Percentiles rank a stretch among this genome's conserved stretches.
Evolutionary conservation across 2,888 invertebrate genomes (phyloP).

Genomic region (Nematopogon swammerdamellus): DNA sequence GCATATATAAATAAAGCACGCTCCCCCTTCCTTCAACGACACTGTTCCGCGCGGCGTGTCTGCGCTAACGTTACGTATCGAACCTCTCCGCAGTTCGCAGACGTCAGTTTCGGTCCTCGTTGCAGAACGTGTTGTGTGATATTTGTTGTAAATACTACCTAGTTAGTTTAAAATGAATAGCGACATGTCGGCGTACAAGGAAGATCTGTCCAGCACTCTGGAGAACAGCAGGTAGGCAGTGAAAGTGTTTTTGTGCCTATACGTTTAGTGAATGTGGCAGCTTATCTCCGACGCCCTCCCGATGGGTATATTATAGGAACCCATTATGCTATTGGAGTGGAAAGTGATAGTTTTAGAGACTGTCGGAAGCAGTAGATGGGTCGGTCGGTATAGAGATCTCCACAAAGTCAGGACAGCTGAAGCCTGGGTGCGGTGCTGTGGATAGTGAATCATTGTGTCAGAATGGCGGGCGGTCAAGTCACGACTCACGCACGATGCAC

Average conservation of each 20-base stretch:
- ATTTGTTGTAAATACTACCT: background rate
- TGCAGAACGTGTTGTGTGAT: background rate
- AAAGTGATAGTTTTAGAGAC: too few relatives aligned
- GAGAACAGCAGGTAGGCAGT: slow-evolving; percentile 52
- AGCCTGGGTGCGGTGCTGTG: too few relatives aligned
- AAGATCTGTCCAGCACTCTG: slow-evolving; percentile 44
- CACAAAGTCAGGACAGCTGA: too few relatives aligned
- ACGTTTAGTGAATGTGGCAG: background rate
- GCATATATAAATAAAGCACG: background rate
- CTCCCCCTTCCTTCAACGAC: background rate
- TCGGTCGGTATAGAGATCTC: too few relatives aligned
- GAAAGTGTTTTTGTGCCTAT: slow-evolving; percentile 2
- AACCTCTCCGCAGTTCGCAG: background rate
- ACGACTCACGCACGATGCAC: too few relatives aligned
- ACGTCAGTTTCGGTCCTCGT: background rate
- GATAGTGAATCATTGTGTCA: too few relatives aligned
- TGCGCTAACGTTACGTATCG: background rate
- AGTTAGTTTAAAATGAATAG: background rate
- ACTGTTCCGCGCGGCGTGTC: background rate
- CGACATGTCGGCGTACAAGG: background rate
- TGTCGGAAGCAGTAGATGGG: too few relatives aligned
- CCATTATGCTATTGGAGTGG: too few relatives aligned
- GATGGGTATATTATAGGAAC: too few relatives aligned
- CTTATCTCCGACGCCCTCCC: too few relatives aligned
- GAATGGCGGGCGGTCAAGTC: too few relatives aligned